Evolutionary conservation across 2,888 invertebrate species (phyloP), one percentile per base, ranked within the genome.

Genomic region (Camponotus fellah): DNA sequence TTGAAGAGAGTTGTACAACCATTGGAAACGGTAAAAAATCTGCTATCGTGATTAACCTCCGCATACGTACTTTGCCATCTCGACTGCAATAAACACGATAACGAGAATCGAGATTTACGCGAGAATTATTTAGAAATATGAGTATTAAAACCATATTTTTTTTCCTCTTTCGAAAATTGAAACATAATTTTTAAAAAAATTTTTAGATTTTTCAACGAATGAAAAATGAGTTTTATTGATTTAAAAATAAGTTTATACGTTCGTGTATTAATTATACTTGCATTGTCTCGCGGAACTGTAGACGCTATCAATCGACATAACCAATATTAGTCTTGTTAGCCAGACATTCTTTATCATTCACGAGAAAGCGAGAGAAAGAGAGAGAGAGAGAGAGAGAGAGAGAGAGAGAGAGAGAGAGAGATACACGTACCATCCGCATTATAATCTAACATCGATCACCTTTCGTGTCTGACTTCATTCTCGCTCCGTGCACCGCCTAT

Each of bases 381-480:
- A n/a, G n/a, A n/a, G n/a, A n/a, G n/a, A n/a, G n/a, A n/a, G n/a
- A n/a, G 72, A 26, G 26, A 26, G 2, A 26, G 2, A 26, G 26
- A 26, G 26, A 26, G 26, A 26, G 26, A 26, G 2, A 26, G 26
- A 26, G 26, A 26, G 26, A 26, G 26, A 26, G 26, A 26, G 26
- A 64, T 79, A 8, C 79, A 68, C 76, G 82, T 53, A 64, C 81
- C 72, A 86, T 83, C 56, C 90, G 86, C 88, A 85, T 86, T 88
- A 86, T 87, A 89, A 91, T 89, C 91, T 88, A 86, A 87, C 91
- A 91, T 91, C 91, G 91, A 91, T 91, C 91, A 88, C 86, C 85
- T 86, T 87, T 85, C 90, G 82, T 87, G 87, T 85, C 83, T 87
- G 88, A 82, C 82, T 86, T 77, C 62, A 68, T 84, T 80, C 81